Conservation (phyloP, 2,888 invertebrate genomes). For the Dusona sp. region DNA sequence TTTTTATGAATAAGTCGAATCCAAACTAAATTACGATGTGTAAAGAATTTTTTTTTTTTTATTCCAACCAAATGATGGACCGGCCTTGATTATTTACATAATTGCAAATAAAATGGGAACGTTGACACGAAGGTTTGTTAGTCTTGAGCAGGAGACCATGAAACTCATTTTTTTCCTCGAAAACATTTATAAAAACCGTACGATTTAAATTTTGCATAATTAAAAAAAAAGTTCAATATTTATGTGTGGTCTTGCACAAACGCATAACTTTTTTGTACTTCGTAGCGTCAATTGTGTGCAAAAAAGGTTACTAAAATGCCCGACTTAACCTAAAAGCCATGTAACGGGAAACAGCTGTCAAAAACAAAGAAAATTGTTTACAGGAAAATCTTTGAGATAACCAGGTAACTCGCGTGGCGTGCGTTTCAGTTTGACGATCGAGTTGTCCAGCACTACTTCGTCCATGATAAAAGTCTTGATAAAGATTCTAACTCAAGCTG, state of each 20-base stretch:
- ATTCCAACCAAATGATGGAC: not conserved
- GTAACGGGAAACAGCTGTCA: conserved; percentile 7
- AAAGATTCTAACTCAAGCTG: conserved; percentile 9
- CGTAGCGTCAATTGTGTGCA: no score
- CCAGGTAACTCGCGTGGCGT: conserved; percentile 74
- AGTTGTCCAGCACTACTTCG: conserved; percentile 76
- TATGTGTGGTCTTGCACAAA: no score
- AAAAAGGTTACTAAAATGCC: not conserved
- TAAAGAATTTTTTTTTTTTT: not conserved
- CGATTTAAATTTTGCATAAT: not conserved
- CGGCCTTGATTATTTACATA: not conserved
- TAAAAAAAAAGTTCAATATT: not conserved
- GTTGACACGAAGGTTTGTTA: not conserved
- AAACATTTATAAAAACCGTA: not conserved
- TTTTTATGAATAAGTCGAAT: not conserved
- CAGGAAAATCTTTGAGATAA: conserved; percentile 77
- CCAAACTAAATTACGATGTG: not conserved
- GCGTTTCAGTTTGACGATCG: conserved; percentile 76
- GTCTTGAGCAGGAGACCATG: not conserved
- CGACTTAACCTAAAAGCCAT: conserved; percentile 39
- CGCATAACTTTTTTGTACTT: no score
- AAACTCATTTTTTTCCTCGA: not conserved
- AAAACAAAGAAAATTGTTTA: conserved; percentile 72
- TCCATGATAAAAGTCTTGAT: conserved; percentile 73
- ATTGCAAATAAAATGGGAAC: not conserved